Base-by-base conservation (phyloP, 1,140 invertebrate species). In the Drepana arcuata region DNA sequence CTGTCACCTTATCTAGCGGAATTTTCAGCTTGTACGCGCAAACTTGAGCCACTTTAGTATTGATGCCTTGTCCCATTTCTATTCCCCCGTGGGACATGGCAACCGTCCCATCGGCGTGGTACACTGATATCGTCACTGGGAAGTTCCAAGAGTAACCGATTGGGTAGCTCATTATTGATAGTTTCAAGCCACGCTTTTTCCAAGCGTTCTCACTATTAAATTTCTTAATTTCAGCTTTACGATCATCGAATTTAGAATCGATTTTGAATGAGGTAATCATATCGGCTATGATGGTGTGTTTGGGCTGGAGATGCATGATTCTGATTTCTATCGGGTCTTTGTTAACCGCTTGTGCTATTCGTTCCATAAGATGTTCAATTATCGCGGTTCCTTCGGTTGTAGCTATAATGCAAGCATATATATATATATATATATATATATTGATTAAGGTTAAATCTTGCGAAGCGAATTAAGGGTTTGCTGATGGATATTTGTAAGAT, bases 301-400 rank as follows among this genome's bases (percentile, higher is more conserved):
- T 52, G 2, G 69, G 34, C 2, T 67, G 67, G 41, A 93, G 75
- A 60, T 95, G 93, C 2, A 71, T 60, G 26, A 88, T 55, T 41
- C 88, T 82, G 0, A 94, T 86, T 34, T 91, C 87, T 1, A 88
- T 41, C 0, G 93, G 88, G 79, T 95, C 93, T 53, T 88, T 86
- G 1, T 86, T 84, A 1, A 90, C 70, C 2, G 63, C 77, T 30
- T 85, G 84, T 1, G 93, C 89, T 41, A 95, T 91, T 58, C 94
- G 90, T 44, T 96, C 93, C 88, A 97, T 94, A 13, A 96, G 88
- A 36, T 87, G 88, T 72, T 96, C 95, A 13, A 89, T 87, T 48
- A 91, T 84, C 2, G 86, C 88, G 2, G 88, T 70, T 2, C 75
- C 90, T 77, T 93, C 91, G 1, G 87, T 85, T 1, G 88, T 87